Evolutionary conservation across 2,888 invertebrate genomes (phyloP).

Genomic region (Drosophila formosana): DNA sequence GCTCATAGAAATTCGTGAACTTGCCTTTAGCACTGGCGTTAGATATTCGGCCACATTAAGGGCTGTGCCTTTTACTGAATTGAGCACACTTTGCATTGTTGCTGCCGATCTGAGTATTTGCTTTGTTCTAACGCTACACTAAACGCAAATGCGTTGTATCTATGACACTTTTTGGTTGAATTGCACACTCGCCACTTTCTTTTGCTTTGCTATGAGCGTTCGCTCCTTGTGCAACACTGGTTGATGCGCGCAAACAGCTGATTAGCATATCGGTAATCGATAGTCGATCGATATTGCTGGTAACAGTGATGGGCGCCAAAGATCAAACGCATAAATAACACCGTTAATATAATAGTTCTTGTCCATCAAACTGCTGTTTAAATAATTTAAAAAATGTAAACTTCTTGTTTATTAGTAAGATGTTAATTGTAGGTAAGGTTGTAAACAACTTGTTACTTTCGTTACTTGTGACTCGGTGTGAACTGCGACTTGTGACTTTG

Average conservation of each 20-base stretch:
- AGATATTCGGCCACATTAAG: conserved; percentile 98
- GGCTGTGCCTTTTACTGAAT: conserved; percentile 97
- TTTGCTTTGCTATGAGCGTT: conserved; percentile 17
- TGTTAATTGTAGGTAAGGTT: too few relatives aligned
- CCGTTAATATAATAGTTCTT: neutral
- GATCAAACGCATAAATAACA: too few relatives aligned
- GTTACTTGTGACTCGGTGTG: neutral
- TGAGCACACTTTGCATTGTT: conserved; percentile 97
- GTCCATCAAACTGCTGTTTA: neutral
- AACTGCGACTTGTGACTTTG: neutral
- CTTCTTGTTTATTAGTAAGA: neutral
- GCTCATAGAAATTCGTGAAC: conserved; percentile 8
- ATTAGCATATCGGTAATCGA: neutral
- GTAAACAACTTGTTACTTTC: neutral
- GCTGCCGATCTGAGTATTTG: conserved; percentile 28
- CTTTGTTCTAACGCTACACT: conserved; percentile 33
- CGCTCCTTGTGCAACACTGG: conserved; percentile 33
- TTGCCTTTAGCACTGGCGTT: conserved; percentile 97
- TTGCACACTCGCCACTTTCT: conserved; percentile 47
- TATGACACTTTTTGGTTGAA: conserved; percentile 33
- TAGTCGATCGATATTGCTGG: conserved; percentile 10
- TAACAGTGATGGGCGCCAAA: neutral
- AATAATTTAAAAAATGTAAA: neutral
- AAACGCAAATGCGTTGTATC: conserved; percentile 28
- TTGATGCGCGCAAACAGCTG: conserved; percentile 28